Conservation (phyloP, 1,140 invertebrate genomes). For the Archegozetes longisetosus region DNA sequence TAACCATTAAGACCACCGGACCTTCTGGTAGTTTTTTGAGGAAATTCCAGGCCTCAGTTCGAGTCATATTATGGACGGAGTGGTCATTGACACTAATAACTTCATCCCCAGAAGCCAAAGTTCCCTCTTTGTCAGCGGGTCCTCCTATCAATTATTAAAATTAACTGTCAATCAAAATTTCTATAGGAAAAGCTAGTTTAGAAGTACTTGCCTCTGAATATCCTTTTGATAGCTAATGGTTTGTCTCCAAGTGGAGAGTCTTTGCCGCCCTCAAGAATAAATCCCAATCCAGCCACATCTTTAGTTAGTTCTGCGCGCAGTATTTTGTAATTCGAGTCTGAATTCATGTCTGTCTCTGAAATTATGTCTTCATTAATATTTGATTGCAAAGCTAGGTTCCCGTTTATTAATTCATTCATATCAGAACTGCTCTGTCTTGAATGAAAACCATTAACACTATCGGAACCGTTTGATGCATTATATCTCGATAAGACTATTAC, state of each 20-base stretch:
- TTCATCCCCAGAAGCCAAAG: slow-evolving; percentile 67
- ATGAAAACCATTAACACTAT: not conserved
- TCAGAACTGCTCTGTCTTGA: not conserved
- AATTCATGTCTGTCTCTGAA: not conserved
- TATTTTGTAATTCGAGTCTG: slow-evolving; percentile 9
- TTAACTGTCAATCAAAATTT: too few species aligned
- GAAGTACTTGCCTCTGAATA: slow-evolving; percentile 21
- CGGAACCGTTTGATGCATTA: not conserved
- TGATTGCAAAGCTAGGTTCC: not conserved
- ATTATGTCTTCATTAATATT: not conserved
- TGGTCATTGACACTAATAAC: slow-evolving; percentile 62
- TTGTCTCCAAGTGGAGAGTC: slow-evolving; percentile 70
- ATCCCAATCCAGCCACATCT: slow-evolving; percentile 72
- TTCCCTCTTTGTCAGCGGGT: slow-evolving; percentile 69
- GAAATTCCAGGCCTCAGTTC: slow-evolving; percentile 81
- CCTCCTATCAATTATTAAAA: slow-evolving; percentile 45
- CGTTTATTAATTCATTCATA: not conserved
- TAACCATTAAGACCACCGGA: slow-evolving; percentile 2
- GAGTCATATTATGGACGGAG: slow-evolving; percentile 59
- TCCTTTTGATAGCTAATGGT: slow-evolving; percentile 33
- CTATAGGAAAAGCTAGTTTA: not conserved
- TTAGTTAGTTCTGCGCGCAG: slow-evolving; percentile 49
- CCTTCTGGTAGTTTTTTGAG: slow-evolving; percentile 74
- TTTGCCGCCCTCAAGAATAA: slow-evolving; percentile 77
- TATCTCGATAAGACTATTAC: slow-evolving; percentile 44